Conservation (phyloP, 1,140 invertebrate genomes). For the Penaeus indicus region DNA sequence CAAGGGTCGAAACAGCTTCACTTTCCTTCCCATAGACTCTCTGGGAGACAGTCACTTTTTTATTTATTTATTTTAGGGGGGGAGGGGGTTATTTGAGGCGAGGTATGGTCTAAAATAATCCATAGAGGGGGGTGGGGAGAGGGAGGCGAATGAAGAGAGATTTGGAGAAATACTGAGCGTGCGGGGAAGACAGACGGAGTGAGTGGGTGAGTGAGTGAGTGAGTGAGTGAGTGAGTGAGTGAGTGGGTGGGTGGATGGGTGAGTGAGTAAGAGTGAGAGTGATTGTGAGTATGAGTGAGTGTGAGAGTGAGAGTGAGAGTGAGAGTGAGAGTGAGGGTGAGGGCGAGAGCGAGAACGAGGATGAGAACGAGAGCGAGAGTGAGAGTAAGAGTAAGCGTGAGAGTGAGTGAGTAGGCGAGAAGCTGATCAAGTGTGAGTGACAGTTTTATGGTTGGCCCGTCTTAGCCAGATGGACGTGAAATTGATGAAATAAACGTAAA, state of each 20-base stretch:
- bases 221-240: too few relatives aligned
- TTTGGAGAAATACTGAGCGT: not conserved
- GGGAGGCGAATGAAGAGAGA: not conserved
- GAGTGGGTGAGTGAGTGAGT: too few relatives aligned
- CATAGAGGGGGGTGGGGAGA: not conserved
- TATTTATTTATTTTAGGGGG: too few relatives aligned
- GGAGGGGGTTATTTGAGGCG: not conserved
- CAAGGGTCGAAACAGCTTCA: too few relatives aligned
- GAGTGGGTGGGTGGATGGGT: too few relatives aligned
- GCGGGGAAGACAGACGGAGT: not conserved
- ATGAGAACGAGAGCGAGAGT: not conserved
- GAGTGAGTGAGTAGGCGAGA: slow-evolving; percentile 18
- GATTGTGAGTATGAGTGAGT: not conserved
- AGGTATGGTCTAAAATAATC: not conserved
- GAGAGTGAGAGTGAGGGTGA: too few relatives aligned
- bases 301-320: not conserved
- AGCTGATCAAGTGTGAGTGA: not conserved
- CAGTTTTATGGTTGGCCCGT: too few relatives aligned
- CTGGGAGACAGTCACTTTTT: too few relatives aligned
- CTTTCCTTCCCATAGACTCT: too few relatives aligned
- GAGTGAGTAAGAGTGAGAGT: not conserved
- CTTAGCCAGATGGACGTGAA: too few relatives aligned
- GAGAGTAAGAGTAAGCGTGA: slow-evolving; percentile 4
- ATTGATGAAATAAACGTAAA: too few relatives aligned
- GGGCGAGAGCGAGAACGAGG: too few relatives aligned